These are phyloP conservation scores for Euura saliciscinereae DNA, from an alignment of 1,140 invertebrate species.

Conservation along the genomic window DNA sequence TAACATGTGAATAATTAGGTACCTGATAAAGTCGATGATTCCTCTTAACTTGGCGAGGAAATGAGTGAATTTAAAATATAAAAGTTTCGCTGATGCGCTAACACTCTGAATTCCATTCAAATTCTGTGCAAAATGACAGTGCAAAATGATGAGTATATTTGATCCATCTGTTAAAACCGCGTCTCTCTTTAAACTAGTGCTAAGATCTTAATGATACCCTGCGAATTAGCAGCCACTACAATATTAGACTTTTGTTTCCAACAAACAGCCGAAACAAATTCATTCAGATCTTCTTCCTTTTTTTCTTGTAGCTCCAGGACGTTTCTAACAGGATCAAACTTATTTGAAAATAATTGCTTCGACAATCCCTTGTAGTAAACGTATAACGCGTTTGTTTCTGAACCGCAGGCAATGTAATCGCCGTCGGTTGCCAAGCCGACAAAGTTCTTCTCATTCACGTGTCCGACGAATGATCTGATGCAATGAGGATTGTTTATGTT, in stretches of 20 bases:
- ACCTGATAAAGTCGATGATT: background rate
- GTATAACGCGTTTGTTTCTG: slow-evolving; percentile 94
- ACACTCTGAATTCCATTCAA: too few relatives aligned
- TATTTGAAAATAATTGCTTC: slow-evolving; percentile 86
- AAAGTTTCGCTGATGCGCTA: too few relatives aligned
- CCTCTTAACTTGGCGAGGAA: background rate
- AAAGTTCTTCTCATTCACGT: slow-evolving; percentile 97
- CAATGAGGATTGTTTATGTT: slow-evolving; percentile 82
- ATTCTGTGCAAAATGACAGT: too few relatives aligned
- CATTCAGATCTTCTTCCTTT: slow-evolving; percentile 84
- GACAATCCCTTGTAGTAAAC: slow-evolving; percentile 92
- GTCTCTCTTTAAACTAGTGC: slow-evolving; percentile 69
- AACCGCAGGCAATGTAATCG: slow-evolving; percentile 93
- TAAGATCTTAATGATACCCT: slow-evolving; percentile 90
- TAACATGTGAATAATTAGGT: background rate
- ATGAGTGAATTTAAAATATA: too few relatives aligned
- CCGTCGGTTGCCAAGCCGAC: slow-evolving; percentile 95
- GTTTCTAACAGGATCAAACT: slow-evolving; percentile 85
- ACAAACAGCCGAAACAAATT: slow-evolving; percentile 96
- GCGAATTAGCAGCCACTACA: slow-evolving; percentile 93
- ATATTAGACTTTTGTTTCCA: slow-evolving; percentile 89
- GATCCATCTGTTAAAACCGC: slow-evolving; percentile 23
- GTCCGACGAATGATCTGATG: slow-evolving; percentile 88
- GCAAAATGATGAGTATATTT: too few relatives aligned
- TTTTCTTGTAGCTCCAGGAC: slow-evolving; percentile 79